Evolutionary conservation across 2,113 vertebrate genomes (phyloP).

Genomic region (Aptenodytes patagonicus): DNA sequence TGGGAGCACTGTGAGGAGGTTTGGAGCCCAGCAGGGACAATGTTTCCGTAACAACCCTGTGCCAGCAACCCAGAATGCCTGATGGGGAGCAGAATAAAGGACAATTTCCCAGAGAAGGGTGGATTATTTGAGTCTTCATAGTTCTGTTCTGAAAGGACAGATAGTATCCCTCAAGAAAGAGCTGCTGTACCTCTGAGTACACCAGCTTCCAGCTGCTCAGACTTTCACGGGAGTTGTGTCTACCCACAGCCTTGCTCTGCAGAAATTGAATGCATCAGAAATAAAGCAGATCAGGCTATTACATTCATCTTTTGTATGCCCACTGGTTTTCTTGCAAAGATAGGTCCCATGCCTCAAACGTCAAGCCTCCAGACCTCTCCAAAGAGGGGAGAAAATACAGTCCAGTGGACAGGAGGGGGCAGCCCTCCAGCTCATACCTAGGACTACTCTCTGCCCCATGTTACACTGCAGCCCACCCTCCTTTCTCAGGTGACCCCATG

Average conservation of each 20-base stretch:
- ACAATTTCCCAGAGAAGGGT: background rate
- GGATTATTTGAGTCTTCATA: background rate
- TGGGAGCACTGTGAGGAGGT: background rate
- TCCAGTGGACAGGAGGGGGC: background rate
- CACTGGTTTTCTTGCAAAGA: background rate
- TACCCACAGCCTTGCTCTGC: background rate
- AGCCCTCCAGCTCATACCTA: background rate
- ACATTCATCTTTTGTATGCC: background rate
- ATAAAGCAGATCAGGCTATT: background rate
- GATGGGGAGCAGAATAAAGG: background rate
- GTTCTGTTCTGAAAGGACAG: background rate
- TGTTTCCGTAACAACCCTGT: background rate
- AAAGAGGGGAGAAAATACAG: background rate
- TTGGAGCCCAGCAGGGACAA: background rate
- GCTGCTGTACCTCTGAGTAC: background rate
- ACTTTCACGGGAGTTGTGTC: background rate
- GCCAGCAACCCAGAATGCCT: background rate
- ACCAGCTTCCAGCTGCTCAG: conserved; percentile 3
- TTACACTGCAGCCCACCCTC: too few relatives aligned
- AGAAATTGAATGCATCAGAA: background rate
- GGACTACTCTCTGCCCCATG: background rate
- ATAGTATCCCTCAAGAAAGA: background rate
- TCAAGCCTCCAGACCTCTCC: background rate
- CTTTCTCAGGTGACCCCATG: background rate
- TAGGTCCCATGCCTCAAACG: background rate